Percentiles rank a stretch among this genome's conserved stretches.
Conservation (phyloP, 2,888 invertebrate species). For the Octodonta nipae region DNA sequence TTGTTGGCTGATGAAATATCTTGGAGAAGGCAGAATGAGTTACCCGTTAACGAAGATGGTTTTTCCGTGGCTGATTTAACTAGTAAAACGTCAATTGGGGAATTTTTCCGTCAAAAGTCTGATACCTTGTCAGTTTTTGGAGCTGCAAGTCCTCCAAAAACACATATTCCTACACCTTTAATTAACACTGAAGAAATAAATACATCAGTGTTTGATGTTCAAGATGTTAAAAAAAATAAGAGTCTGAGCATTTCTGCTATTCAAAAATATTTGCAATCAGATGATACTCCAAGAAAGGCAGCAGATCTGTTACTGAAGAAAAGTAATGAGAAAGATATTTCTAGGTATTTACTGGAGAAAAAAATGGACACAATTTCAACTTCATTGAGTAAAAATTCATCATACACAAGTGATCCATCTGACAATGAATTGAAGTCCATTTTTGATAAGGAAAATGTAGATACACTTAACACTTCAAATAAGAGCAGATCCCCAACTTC, state of each 20-base stretch:
- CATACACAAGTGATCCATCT: slow-evolving; percentile 18
- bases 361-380: background rate
- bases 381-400: slow-evolving; percentile 15
- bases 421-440: slow-evolving; percentile 17
- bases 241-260: slow-evolving; percentile 23
- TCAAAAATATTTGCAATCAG: slow-evolving; percentile 15
- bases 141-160: slow-evolving; percentile 21
- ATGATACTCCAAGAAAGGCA: slow-evolving; percentile 18
- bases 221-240: slow-evolving; percentile 9
- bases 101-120: slow-evolving; percentile 36
- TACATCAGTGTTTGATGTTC: slow-evolving; percentile 5
- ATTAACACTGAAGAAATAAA: slow-evolving; percentile 16
- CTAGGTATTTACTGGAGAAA: slow-evolving; percentile 1
- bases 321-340: background rate
- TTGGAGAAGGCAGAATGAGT: slow-evolving; percentile 30
- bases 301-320: slow-evolving; percentile 12
- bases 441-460: slow-evolving; percentile 16
- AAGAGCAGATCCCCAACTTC: slow-evolving; percentile 4
- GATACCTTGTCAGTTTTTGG: slow-evolving; percentile 29
- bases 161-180: slow-evolving; percentile 21
- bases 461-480: slow-evolving; percentile 5
- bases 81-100: slow-evolving; percentile 31
- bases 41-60: slow-evolving; percentile 17
- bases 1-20: slow-evolving; percentile 34
- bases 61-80: slow-evolving; percentile 8